Evolutionary conservation across 2,888 invertebrate genomes (phyloP).

Genomic region (Bombylius major): DNA sequence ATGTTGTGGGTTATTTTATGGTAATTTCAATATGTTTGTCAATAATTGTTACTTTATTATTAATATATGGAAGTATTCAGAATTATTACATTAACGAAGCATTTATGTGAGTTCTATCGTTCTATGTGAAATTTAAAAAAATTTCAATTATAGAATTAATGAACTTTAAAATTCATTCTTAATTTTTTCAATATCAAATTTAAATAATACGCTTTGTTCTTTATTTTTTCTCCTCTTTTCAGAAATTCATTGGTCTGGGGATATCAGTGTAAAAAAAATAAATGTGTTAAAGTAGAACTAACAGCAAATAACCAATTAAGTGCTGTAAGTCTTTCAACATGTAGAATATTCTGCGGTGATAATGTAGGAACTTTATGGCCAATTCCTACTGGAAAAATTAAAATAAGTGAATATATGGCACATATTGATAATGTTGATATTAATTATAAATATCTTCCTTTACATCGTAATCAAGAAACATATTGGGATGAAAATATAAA

Average conservation of each 20-base stretch:
- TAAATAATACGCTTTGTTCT: too few species aligned
- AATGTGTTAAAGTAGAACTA: conserved; percentile 29
- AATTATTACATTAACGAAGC: too few species aligned
- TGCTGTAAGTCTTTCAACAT: conserved; percentile 37
- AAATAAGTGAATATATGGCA: conserved; percentile 33
- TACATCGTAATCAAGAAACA: conserved; percentile 18
- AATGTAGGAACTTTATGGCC: conserved; percentile 39
- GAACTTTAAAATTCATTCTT: too few species aligned
- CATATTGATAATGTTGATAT: conserved; percentile 36
- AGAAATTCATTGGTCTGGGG: conserved; percentile 22
- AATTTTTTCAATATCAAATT: neutral
- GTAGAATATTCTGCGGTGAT: conserved; percentile 39
- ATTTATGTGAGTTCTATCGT: too few species aligned
- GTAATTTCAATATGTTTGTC: too few species aligned
- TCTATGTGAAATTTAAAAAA: too few species aligned
- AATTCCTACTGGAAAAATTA: conserved; percentile 37
- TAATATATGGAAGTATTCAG: too few species aligned
- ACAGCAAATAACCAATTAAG: conserved; percentile 25
- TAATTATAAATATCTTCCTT: conserved; percentile 23
- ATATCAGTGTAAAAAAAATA: conserved; percentile 27
- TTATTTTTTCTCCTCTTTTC: neutral
- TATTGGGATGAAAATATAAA: conserved; percentile 32
- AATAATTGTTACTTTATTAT: too few species aligned
- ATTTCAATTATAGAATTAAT: too few species aligned
- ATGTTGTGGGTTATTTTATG: too few species aligned